Base-by-base conservation (phyloP, 2,797 vertebrate genomes). In the Thripadectes ignobilis region DNA sequence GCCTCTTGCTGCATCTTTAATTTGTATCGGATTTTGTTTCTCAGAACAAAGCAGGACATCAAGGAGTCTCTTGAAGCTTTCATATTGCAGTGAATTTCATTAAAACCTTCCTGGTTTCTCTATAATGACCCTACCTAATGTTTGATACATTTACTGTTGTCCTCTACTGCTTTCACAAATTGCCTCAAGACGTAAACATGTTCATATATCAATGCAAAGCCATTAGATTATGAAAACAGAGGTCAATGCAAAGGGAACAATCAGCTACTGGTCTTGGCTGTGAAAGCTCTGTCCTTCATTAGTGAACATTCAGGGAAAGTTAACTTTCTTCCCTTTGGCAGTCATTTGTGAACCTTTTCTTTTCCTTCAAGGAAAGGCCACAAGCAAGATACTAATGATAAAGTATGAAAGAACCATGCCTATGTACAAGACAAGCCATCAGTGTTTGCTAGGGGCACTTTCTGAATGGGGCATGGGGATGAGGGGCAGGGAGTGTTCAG, bases 171-270 rank as follows among this genome's bases (percentile, higher is more conserved):
- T 59, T 78, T 69, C 73, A 80, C 41, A 39, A 71, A 77, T 61
- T 84, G 41, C 65, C 59, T 62, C 24, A 48, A 63, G 48, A 65
- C 0, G 16, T 88, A 88, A 94, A 90, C 48, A 85, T 5, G 2
- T 69, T 76, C 75, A 94, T 82, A 78, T 82, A 81, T 88, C 79
- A 90, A 62, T 43, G 59, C 46, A 88, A 78, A 81, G 51, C 48
- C 58, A 91, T 80, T 85, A 91, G 38, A 67, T 65, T 81, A 90
- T 81, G 55, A 85, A 95, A 88, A 74, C 38, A 74, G 57, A 85
- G 58, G 75, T 73, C 86, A 62, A 34, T 49, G 65, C 69, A 86
- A 63, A 69, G 39, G 46, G 61, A 43, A 63, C 39, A 73, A 61
- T 65, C 62, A 76, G 46, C 39, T 80, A 29, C 48, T 66, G 45